Conservation (phyloP, 2,113 vertebrate genomes). For the Dicentrarchus labrax region DNA sequence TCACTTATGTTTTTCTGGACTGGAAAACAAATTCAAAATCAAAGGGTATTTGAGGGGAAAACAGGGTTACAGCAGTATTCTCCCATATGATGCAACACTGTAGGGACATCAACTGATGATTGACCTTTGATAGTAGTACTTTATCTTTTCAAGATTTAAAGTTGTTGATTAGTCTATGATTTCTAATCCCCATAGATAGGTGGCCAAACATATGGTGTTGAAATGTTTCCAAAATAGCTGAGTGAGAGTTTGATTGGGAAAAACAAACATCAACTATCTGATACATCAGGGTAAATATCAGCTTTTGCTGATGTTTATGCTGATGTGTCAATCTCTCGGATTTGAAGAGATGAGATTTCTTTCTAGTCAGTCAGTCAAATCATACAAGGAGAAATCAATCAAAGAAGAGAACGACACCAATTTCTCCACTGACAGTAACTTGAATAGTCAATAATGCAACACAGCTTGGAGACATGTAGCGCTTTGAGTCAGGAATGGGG, state of each 20-base stretch:
- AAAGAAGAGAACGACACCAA: conserved; percentile 2
- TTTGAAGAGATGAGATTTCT: conserved; percentile 11
- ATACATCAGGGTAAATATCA: conserved; percentile 17
- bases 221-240: conserved; percentile 3
- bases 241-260: conserved; percentile 1
- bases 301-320: conserved; percentile 34
- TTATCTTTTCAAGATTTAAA: neutral
- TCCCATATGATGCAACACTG: too few relatives aligned
- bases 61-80: too few relatives aligned
- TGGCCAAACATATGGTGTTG: conserved; percentile 15
- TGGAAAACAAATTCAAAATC: too few relatives aligned
- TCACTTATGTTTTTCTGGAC: too few relatives aligned
- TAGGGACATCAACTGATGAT: too few relatives aligned
- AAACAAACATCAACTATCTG: neutral
- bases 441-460: conserved; percentile 23
- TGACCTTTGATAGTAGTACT: too few relatives aligned
- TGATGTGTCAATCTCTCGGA: neutral
- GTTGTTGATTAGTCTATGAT: neutral
- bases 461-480: conserved; percentile 20
- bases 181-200: neutral
- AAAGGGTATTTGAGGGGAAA: too few relatives aligned
- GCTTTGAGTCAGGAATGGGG: neutral
- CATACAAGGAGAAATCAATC: conserved; percentile 23
- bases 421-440: conserved; percentile 30
- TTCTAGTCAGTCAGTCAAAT: conserved; percentile 11